phyloP scores from a whole-genome alignment of 2,888 invertebrate genomes.

The Ecdyonurus torrentis region DNA sequence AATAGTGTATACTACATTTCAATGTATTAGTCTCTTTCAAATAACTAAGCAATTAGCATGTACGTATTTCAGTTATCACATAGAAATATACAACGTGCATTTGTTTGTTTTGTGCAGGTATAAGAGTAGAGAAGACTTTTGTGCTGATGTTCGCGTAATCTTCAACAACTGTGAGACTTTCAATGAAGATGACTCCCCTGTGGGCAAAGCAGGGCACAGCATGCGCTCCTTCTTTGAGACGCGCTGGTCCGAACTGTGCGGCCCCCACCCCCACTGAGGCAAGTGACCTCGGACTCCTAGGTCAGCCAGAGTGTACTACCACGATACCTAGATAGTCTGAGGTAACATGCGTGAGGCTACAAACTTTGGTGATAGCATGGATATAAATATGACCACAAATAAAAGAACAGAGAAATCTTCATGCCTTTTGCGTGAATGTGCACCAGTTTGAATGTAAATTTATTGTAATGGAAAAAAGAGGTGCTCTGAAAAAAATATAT shows the following conservation, averaged over 20 bases:
- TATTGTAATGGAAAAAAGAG: background rate
- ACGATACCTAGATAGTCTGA: background rate
- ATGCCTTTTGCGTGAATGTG: background rate
- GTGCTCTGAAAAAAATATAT: background rate
- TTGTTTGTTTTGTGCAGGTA: conserved; percentile 43
- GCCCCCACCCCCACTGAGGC: conserved; percentile 18
- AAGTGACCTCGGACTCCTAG: conserved; percentile 8
- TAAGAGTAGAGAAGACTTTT: conserved; percentile 83
- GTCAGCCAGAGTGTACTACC: no score
- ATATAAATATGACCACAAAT: no score
- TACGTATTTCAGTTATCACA: no score
- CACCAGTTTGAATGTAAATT: background rate
- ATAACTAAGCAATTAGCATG: no score
- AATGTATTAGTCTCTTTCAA: no score
- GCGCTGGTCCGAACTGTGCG: conserved; percentile 60
- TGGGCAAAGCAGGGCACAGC: conserved; percentile 88
- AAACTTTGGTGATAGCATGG: no score
- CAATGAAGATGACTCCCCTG: conserved; percentile 96
- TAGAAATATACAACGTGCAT: no score
- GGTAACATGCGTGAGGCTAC: no score
- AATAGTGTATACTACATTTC: no score
- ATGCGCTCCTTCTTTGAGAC: conserved; percentile 86
- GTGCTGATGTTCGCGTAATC: conserved; percentile 79
- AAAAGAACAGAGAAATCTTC: background rate
- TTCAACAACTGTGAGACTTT: conserved; percentile 97